Base-by-base conservation (phyloP, 2,113 vertebrate species). In the Brachionichthys hirsutus region DNA sequence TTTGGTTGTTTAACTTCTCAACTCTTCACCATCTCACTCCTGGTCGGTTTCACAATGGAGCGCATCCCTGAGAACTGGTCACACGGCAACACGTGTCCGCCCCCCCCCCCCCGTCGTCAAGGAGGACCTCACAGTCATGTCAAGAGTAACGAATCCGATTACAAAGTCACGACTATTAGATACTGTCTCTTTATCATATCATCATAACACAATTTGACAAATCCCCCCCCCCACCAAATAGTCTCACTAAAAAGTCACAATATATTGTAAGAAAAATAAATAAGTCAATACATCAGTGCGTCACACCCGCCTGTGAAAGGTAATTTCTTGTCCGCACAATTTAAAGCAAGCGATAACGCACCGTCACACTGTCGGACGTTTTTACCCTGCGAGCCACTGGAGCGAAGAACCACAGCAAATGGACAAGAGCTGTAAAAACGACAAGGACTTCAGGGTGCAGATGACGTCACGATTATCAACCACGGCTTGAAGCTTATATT, bases 221-320 rank as follows among this genome's bases (percentile, higher is more conserved):
- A 54, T 57, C 65, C 55, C 9, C 55, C 52, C 24, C 65, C 55
- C 9, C 55, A 47, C 24, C 49, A 67, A 71, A 67, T 54, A 24
- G 44, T 74, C 70, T 86, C 85, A 75, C 77, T 86, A 88, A 35
- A 49, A 89, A 82, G 67, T 83, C 53, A 40, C 24, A 60, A 83
- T 77, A 64, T 67, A 58, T 42, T 69, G 75, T 87, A 90, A 83
- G 88, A 90, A 89, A n/a, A 89, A 90, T 89, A 89, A 90, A 83
- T 87, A 85, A 81, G 83, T 70, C 74, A 72, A 76, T 70, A 63
- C 75, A 70, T 72, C 51, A 69, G 77, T 80, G 80, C 75, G 76
- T 65, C 11, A 64, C 73, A 83, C 53, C 54, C 30, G 67, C 74
- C 52, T 55, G 49, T 9, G 52, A 53, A 82, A 67, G 53, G 24